phyloP scores from a whole-genome alignment of 2,113 vertebrate species.

The Centropristis striata region DNA sequence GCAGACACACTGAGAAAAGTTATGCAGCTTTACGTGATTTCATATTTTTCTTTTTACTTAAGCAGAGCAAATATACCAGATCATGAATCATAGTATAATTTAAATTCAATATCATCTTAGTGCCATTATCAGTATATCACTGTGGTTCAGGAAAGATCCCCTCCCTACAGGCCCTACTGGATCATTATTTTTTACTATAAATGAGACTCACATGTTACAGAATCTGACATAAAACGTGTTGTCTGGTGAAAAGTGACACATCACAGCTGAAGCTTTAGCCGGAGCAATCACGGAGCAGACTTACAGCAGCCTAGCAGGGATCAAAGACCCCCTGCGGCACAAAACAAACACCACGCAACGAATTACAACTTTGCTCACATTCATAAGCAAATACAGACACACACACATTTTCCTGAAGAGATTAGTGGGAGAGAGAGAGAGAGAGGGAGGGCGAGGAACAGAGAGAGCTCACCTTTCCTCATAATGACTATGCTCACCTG shows the following conservation, averaged over 20 bases:
- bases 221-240: background rate
- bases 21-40: too few relatives aligned
- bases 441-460: slow-evolving; percentile 62
- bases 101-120: too few relatives aligned
- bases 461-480: slow-evolving; percentile 84
- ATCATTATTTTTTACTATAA: too few relatives aligned
- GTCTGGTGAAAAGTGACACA: background rate
- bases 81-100: too few relatives aligned
- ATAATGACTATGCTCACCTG: slow-evolving; percentile 85
- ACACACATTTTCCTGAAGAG: slow-evolving; percentile 60
- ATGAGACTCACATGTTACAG: slow-evolving; percentile 3
- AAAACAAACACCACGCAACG: slow-evolving; percentile 41
- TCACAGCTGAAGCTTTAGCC: background rate
- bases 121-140: too few relatives aligned
- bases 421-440: slow-evolving; percentile 58
- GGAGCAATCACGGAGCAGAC: slow-evolving; percentile 20
- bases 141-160: too few relatives aligned
- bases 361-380: slow-evolving; percentile 54
- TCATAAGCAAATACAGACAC: slow-evolving; percentile 53
- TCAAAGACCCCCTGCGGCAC: background rate
- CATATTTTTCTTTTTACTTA: too few relatives aligned
- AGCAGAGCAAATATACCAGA: too few relatives aligned
- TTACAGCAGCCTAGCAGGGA: slow-evolving; percentile 23
- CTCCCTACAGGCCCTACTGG: too few relatives aligned
- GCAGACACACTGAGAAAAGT: too few relatives aligned